Evolutionary conservation across 2,113 vertebrate species (phyloP), one percentile per base, ranked within the genome.

Genomic region (Poeciliopsis retropinna): DNA sequence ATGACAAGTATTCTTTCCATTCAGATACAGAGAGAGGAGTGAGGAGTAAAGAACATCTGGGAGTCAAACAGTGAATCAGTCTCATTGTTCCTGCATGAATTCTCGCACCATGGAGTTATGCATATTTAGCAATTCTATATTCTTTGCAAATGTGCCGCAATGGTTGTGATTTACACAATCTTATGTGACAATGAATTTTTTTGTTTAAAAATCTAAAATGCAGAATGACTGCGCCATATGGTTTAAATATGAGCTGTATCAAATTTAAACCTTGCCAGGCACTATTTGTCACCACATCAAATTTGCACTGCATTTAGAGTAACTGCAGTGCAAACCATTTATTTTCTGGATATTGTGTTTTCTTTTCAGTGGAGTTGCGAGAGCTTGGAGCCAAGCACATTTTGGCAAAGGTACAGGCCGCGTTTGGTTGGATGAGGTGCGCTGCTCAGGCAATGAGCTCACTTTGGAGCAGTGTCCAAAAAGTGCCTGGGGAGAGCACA

Each of bases 381-480:
- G 93, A 87, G 97, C 98, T 0, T 96, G 96, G 97, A 88, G 87
- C 72, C 94, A 93, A 76, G 97, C 96, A 5, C 83, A 95, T 92
- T 99, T 97, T 86, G 97, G 97, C 39, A 94, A 97, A 90, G 95
- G 96, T 22, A 94, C 94, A 0, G 96, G 96, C 17, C 95, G 90
- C 0, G 92, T 99, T 72, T 87, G 96, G 85, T 85, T 99, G 90
- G 98, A 98, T n/a, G 97, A 99, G 83, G 96, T 99, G 41, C 94
- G 60, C 7, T 99, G 98, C 82, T 97, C 97, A 0, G 98, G 98
- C 67, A 99, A 99, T 22, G 97, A 99, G 79, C 95, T 99, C 3
- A 96, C 97, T 0, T 89, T 99, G 89, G 97, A 99, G n/a, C 96
- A 99, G 77, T 99, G 98, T 87, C 88, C 92, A 25, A 97, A 96